Percentiles rank a stretch among this genome's conserved stretches.
These are phyloP conservation scores for Lophura swinhoii DNA, from an alignment of 2,797 vertebrate genomes.

Conservation along the genomic window DNA sequence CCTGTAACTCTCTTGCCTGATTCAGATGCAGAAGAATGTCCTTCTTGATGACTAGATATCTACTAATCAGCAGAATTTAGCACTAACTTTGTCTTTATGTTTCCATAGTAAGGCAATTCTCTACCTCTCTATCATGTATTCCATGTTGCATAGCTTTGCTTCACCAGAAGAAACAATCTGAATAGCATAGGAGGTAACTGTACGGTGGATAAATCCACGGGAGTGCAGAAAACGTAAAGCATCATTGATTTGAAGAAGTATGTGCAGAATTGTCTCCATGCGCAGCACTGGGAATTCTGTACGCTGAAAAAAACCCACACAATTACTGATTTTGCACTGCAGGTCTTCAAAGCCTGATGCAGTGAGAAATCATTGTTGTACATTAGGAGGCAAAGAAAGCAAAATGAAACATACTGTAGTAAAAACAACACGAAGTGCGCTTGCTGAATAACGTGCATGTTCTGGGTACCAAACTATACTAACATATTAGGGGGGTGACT, in stretches of 20 bases:
- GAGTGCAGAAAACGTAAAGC: slow-evolving; percentile 79
- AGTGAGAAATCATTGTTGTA: rapidly evolving
- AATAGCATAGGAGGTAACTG: slow-evolving; percentile 78
- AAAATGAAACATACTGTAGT: rapidly evolving
- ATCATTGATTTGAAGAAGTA: slow-evolving; percentile 76
- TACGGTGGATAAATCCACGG: slow-evolving; percentile 77
- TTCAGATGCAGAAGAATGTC: background rate
- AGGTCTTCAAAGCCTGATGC: rapidly evolving
- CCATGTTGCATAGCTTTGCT: slow-evolving; percentile 82
- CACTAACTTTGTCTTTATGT: background rate
- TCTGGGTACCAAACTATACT: background rate
- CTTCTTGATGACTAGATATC: no score
- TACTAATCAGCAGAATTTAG: background rate
- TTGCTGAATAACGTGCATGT: background rate
- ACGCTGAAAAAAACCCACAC: slow-evolving; percentile 49
- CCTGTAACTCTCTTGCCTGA: background rate
- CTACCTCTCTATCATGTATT: slow-evolving; percentile 82
- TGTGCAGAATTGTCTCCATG: slow-evolving; percentile 72
- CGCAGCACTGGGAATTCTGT: slow-evolving; percentile 79
- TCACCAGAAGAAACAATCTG: slow-evolving; percentile 75
- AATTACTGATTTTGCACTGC: background rate
- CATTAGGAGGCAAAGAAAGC: background rate
- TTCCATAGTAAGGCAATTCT: background rate
- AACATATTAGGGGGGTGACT: background rate
- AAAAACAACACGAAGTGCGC: rapidly evolving